Percentiles rank a stretch among this genome's conserved stretches.
These are phyloP conservation scores for Epirrita christyi DNA, from an alignment of 2,888 invertebrate genomes.

Conservation along the genomic window DNA sequence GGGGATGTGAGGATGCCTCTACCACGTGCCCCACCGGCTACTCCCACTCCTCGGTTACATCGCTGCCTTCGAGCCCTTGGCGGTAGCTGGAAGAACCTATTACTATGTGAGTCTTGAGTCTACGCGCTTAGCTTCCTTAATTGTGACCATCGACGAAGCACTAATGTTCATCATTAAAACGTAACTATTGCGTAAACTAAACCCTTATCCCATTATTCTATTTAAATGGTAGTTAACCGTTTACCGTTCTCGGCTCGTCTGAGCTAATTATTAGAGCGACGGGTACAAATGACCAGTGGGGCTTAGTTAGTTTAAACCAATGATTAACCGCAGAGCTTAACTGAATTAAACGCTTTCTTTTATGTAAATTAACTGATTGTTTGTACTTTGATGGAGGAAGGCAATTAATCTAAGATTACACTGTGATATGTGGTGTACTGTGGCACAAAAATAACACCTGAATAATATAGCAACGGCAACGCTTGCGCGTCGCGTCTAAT, in stretches of 20 bases:
- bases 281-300: slow-evolving; percentile 75
- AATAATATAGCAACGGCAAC: background rate
- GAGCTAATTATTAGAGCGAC: slow-evolving; percentile 75
- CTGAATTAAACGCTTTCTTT: slow-evolving; percentile 78
- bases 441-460: slow-evolving; percentile 7
- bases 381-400: slow-evolving; percentile 55
- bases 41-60: slow-evolving; percentile 83
- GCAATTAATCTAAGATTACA: slow-evolving; percentile 60
- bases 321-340: slow-evolving; percentile 74
- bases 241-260: slow-evolving; percentile 60
- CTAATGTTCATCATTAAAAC: slow-evolving; percentile 52
- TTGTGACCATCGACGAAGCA: slow-evolving; percentile 31
- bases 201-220: slow-evolving; percentile 65
- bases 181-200: slow-evolving; percentile 45
- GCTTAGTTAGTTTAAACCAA: slow-evolving; percentile 67
- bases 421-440: too few species aligned
- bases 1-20: slow-evolving; percentile 85
- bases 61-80: slow-evolving; percentile 90
- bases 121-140: slow-evolving; percentile 53
- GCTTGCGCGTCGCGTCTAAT: too few species aligned
- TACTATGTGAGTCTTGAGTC: slow-evolving; percentile 90
- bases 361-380: slow-evolving; percentile 77
- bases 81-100: slow-evolving; percentile 92
- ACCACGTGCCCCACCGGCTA: slow-evolving; percentile 68
- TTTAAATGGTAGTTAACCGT: slow-evolving; percentile 72